A percentile compares a stretch with the other conserved stretches of the same genome.
Conservation (phyloP, 2,888 invertebrate species). For the Odontomyia ornata region DNA sequence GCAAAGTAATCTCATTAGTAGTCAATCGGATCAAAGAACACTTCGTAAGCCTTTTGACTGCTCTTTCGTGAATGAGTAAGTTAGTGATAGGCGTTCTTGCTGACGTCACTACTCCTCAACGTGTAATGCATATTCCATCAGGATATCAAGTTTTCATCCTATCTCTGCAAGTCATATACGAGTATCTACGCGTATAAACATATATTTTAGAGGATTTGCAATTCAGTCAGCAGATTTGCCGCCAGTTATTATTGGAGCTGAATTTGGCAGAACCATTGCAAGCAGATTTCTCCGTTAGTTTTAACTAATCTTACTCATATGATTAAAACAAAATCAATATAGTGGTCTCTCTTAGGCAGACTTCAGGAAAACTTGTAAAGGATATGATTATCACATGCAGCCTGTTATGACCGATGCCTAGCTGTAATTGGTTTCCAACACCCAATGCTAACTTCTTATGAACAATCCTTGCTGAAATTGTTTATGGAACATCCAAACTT, state of each 20-base stretch:
- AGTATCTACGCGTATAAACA: background rate
- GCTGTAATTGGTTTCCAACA: too few relatives aligned
- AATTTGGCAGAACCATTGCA: background rate
- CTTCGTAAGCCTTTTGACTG: slow-evolving; percentile 10
- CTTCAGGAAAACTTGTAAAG: too few relatives aligned
- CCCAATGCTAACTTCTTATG: too few relatives aligned
- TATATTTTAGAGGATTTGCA: background rate
- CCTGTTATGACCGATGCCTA: too few relatives aligned
- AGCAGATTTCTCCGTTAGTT: background rate
- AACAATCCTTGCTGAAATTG: too few relatives aligned
- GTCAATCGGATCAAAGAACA: slow-evolving; percentile 20
- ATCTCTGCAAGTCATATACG: background rate
- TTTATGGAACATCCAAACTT: too few relatives aligned
- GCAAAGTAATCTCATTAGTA: slow-evolving; percentile 18
- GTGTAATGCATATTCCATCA: slow-evolving; percentile 9
- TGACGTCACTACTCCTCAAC: background rate
- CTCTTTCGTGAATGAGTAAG: background rate
- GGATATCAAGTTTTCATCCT: background rate
- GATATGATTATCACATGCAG: too few relatives aligned
- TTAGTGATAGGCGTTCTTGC: background rate
- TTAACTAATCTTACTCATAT: too few relatives aligned
- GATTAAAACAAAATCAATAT: too few relatives aligned
- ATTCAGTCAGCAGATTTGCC: background rate
- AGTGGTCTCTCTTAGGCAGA: too few relatives aligned
- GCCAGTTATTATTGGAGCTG: background rate